Evolutionary conservation across 2,797 vertebrate genomes (phyloP), one percentile per base, ranked within the genome.

Genomic region (Rhinogobio ventralis): DNA sequence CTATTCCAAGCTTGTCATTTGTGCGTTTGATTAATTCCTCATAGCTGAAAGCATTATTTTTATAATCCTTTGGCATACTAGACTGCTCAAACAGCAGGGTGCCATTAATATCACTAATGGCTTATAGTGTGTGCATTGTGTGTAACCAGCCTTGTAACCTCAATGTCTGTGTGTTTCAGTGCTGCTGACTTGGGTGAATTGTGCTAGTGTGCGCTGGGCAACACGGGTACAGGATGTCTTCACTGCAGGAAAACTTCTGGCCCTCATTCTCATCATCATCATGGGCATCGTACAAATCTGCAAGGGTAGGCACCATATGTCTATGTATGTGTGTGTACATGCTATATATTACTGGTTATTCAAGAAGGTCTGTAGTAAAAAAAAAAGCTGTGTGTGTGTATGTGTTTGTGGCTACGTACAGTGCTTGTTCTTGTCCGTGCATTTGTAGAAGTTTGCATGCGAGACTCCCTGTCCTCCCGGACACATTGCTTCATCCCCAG

Each of bases 221-320:
- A 98, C 97, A 33, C 94, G 96, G 1, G 97, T 98, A 62, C 97
- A 98, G 94, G 97, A 98, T 89, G 79, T 98, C 14, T 98, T 98
- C 91, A 98, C 97, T 0, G 97, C 97, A 2, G 97, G 97, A 39
- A 98, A 98, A 89, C 95, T 98, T 83, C 94, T 98, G 86, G 97
- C 97, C 11, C 94, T 98, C 72, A 96, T 87, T 42, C 95, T 98
- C 82, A 98, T 98, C 93, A 98, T 98, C 91, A 88, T 97, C 93
- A 97, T 97, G 97, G 97, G 97, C 68, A 25, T 97, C 2, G 97
- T 98, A 53, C 97, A 98, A 94, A 96, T 98, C 92, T 97, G 97
- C 96, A 98, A 95, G 92, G 97, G 97, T 98, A 87, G 79, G 93
- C 15, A 25, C 57, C 33, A 13, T 19, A 66, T 13, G 5, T 39